These are phyloP conservation scores for Clamator glandarius DNA, from an alignment of 2,797 vertebrate genomes.

Conservation along the genomic window DNA sequence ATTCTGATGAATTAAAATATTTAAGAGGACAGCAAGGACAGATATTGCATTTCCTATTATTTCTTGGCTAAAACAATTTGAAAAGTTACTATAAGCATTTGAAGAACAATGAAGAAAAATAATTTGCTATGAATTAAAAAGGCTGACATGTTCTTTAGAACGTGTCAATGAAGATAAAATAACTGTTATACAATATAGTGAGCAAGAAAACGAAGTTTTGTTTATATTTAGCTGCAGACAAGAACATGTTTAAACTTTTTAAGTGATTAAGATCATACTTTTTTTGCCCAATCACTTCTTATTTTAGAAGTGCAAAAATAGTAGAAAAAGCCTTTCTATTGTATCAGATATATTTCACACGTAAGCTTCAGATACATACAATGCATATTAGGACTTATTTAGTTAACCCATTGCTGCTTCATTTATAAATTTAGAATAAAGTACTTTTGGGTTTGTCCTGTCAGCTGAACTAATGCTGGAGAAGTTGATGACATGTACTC, in stretches of 20 bases:
- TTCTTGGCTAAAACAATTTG: not conserved
- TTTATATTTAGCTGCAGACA: not conserved
- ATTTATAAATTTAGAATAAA: not conserved
- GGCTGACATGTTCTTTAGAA: not conserved
- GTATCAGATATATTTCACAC: not conserved
- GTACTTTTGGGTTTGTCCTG: not conserved
- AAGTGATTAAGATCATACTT: not conserved
- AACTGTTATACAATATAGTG: not conserved
- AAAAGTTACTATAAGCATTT: not conserved
- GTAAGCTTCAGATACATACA: not conserved
- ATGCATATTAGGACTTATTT: not conserved
- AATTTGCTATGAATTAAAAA: not conserved
- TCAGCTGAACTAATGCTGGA: not conserved
- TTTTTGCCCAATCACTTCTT: not conserved
- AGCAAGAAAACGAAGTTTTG: not conserved
- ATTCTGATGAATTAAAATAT: not conserved
- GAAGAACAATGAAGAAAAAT: not conserved
- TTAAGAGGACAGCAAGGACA: not conserved
- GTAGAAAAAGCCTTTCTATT: not conserved
- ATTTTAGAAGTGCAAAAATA: not conserved
- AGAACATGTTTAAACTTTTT: not conserved
- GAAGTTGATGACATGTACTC: not conserved
- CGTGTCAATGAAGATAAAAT: not conserved
- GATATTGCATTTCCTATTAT: not conserved
- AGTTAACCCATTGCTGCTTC: not conserved